Evolutionary conservation across 1,140 invertebrate species (phyloP), one percentile per base, ranked within the genome.

Genomic region (Ips nitidus): DNA sequence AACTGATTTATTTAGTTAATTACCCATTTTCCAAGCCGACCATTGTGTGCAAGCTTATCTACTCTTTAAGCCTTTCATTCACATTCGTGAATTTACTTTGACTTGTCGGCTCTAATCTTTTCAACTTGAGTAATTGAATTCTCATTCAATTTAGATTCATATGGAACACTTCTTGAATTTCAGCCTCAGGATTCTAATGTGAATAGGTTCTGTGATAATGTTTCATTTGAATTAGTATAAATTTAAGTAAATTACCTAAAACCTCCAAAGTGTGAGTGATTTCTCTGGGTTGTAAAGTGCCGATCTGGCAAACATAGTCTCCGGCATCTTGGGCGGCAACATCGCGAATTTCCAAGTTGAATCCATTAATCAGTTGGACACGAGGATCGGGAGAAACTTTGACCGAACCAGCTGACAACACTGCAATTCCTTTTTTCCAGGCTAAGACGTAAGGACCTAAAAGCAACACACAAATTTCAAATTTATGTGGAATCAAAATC

Each of bases 231-330:
- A 50, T 50, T 50, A 50, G 22, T 22, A 50, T 6, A 50, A 3
- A 3, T 50, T 50, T 50, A 50, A 22, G 3, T 22, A 42, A 83
- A 83, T 84, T 80, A 86, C 86, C 85, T 68, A 86, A 78, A 69
- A 87, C 84, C 77, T 86, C 83, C 45, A 87, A 80, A 36, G 83
- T 85, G 75, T 87, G 86, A 39, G 83, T 84, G 60, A 86, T 84
- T 81, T 87, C 85, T 53, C 82, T 79, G 50, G 85, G 85, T 71
- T 85, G 81, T 71, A 85, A 78, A 8, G 84, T 85, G 52, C 83
- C 85, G 71, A 87, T 85, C 77, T 86, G 85, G 75, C 86, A 87
- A 56, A 86, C 83, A 77, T 87, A 87, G 74, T 85, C 84, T 7
- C 86, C 86, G 40, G 84, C 85, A 79, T 87, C 86, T 73, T 84